These are phyloP conservation scores for Zelleria hepariella DNA, from an alignment of 2,888 invertebrate genomes.

Conservation along the genomic window DNA sequence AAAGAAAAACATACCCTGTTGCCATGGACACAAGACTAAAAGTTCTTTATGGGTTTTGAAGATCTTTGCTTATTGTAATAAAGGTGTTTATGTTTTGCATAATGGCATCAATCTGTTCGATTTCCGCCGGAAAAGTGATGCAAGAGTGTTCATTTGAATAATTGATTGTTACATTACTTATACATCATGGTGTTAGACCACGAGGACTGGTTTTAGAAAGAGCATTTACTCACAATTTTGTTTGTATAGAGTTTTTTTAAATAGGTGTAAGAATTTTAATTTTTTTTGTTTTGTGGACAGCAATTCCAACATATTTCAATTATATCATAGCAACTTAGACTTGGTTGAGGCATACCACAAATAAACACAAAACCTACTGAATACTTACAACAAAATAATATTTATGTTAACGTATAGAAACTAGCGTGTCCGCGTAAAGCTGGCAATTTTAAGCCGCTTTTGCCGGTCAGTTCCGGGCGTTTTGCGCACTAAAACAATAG, in stretches of 20 bases:
- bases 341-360: too few relatives aligned
- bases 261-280: too few relatives aligned
- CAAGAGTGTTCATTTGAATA: neutral
- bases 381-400: neutral
- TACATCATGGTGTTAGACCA: neutral
- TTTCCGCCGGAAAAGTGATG: neutral
- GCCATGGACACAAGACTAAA: neutral
- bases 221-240: too few relatives aligned
- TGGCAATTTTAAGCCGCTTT: too few relatives aligned
- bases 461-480: conserved; percentile 6
- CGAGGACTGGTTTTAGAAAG: too few relatives aligned
- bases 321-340: too few relatives aligned
- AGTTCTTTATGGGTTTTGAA: neutral
- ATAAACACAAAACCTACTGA: too few relatives aligned
- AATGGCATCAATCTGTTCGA: neutral
- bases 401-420: neutral
- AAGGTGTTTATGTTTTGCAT: neutral
- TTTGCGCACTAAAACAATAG: conserved; percentile 5
- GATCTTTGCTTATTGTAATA: neutral
- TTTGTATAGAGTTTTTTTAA: neutral
- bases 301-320: too few relatives aligned
- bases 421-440: neutral
- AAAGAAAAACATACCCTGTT: neutral
- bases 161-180: neutral
- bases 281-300: too few relatives aligned